Evolutionary conservation across 2,888 invertebrate species (phyloP), one percentile per base, ranked within the genome.

Genomic region (Lycophotia porphyrea): DNA sequence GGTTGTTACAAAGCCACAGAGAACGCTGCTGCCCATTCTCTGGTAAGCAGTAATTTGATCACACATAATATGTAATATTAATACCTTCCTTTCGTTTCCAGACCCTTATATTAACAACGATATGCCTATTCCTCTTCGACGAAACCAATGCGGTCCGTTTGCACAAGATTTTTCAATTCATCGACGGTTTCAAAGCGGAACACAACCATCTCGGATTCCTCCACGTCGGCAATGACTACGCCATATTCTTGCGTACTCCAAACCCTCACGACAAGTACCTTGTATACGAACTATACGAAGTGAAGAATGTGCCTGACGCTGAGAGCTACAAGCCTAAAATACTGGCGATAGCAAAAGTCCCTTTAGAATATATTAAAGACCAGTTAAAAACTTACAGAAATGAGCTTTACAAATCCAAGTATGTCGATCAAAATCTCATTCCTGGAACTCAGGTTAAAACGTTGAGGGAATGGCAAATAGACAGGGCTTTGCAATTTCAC

Each of bases 381-480:
- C 96, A 96, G 77, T 80, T 96, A 3, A 91, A 88, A 70, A 87
- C 84, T 1, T 96, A 90, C 61, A 90, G 92, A 71, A 78, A 86
- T 15, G 96, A 96, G 67, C 73, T 96, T 13, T 93, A 93, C 71
- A 91, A 87, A 61, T 91, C 95, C 0, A 96, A 94, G 77, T 94
- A 95, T 84, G 86, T 92, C 0, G 91, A 95, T 74, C 85, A 90
- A 7, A 92, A 93, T 68, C 84, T 91, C 1, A 89, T 96, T 1
- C 96, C 96, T 0, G 96, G 96, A 2, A 94, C 93, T 3, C 89
- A 91, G 81, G 93, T 95, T n/a, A 91, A 90, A 74, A 95, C 94
- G 0, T 71, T 96, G 55, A 91, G 94, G 63, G 96, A 96, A 84
- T 96, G 96, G 96, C 96, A 96, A 84, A 93, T 96, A 81, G 91